Conservation (phyloP, 2,797 vertebrate genomes). For the Agapornis canus region DNA sequence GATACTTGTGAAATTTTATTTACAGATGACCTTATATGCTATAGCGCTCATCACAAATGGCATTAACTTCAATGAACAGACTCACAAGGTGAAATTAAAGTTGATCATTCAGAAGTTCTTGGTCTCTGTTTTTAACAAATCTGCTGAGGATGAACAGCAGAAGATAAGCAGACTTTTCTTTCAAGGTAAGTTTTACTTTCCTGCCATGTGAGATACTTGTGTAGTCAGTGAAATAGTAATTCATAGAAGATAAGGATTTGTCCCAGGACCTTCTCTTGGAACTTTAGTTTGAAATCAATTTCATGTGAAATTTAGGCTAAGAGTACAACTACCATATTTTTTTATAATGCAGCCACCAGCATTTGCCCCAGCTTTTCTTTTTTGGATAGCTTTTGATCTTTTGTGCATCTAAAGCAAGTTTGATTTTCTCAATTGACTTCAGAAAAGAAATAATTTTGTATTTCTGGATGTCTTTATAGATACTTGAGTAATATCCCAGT, state of each 20-base stretch:
- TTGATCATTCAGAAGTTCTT: constrained; percentile 16
- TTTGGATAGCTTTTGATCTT: neutral
- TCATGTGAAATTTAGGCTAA: neutral
- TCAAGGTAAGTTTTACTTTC: constrained; percentile 53
- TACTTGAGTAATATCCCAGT: neutral
- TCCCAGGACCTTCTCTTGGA: neutral
- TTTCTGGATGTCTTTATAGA: neutral
- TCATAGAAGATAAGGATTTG: neutral
- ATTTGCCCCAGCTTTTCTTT: neutral
- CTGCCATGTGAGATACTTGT: neutral
- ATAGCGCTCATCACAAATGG: neutral
- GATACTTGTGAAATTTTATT: neutral
- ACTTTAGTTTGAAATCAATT: neutral
- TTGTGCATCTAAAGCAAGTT: neutral
- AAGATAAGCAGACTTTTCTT: constrained; percentile 15
- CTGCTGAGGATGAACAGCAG: neutral
- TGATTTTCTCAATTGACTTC: neutral
- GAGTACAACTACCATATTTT: neutral
- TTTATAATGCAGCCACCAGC: neutral
- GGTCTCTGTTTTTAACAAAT: neutral
- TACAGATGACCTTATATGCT: neutral
- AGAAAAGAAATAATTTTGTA: neutral
- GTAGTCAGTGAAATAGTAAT: constrained; percentile 32
- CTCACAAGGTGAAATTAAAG: constrained; percentile 26
- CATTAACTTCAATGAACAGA: constrained; percentile 22